Conservation (phyloP, 2,888 invertebrate genomes). For the Actias luna region DNA sequence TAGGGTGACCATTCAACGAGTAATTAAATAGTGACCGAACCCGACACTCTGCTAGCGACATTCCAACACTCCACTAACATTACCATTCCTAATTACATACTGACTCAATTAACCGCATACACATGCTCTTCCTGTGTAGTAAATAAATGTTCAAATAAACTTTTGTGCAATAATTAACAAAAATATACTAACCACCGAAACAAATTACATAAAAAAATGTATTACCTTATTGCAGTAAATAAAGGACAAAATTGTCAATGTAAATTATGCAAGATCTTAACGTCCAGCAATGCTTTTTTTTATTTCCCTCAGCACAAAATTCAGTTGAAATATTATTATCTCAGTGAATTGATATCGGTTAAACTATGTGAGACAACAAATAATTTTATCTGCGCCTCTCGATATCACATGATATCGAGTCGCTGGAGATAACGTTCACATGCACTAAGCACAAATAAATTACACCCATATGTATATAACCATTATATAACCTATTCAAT, state of each 20-base stretch:
- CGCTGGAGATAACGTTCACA: not conserved
- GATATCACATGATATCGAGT: not conserved
- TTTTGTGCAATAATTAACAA: too few relatives aligned
- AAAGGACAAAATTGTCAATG: not conserved
- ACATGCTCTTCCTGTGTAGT: not conserved
- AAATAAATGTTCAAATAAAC: too few relatives aligned
- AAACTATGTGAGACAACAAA: not conserved
- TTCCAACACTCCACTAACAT: conserved; percentile 23
- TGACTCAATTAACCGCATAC: not conserved
- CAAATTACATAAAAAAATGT: too few relatives aligned
- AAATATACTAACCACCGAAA: not conserved
- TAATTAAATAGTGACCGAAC: conserved; percentile 30
- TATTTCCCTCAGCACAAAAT: not conserved
- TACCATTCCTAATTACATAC: not conserved
- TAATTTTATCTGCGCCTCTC: not conserved
- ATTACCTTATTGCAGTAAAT: too few relatives aligned
- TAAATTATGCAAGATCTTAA: not conserved
- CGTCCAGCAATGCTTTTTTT: not conserved
- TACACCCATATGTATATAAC: not conserved
- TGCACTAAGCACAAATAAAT: not conserved
- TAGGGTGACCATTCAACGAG: conserved; percentile 23
- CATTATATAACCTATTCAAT: not conserved
- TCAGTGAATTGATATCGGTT: not conserved
- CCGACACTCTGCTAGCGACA: conserved; percentile 22
- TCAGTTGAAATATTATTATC: not conserved